A percentile compares a stretch with the other conserved stretches of the same genome.
phyloP scores from a whole-genome alignment of 2,797 vertebrate species.

The Natrix natrix region DNA sequence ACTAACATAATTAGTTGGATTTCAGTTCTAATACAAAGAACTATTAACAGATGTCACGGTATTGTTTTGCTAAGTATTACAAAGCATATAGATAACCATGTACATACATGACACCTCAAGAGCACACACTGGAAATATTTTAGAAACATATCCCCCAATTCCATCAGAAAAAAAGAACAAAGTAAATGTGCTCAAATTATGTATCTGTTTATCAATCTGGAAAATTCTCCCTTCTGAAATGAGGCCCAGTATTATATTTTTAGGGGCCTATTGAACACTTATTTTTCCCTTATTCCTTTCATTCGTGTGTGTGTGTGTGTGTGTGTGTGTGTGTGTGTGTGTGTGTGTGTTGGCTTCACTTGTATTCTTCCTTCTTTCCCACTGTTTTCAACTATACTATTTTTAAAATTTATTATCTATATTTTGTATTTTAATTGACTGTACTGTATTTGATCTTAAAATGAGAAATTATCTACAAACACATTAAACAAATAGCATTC shows the following conservation, averaged over 20 bases:
- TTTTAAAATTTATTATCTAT: neutral
- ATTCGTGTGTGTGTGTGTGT: neutral
- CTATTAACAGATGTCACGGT: neutral
- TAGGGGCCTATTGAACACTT: neutral
- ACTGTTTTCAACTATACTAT: neutral
- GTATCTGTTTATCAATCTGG: neutral
- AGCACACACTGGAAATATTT: neutral
- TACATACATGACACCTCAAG: neutral
- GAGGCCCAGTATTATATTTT: neutral
- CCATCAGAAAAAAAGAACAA: neutral
- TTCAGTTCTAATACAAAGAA: neutral
- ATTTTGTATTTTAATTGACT: neutral
- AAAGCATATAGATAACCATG: neutral
- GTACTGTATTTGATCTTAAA: neutral
- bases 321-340: neutral
- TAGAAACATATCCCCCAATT: neutral
- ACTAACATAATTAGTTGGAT: neutral
- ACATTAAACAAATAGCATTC: neutral
- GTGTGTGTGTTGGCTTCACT: neutral
- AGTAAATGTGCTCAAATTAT: neutral
- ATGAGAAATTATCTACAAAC: neutral
- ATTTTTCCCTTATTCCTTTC: neutral
- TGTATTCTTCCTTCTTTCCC: neutral
- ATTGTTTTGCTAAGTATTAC: neutral
- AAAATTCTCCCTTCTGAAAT: neutral